Conservation (phyloP, 2,113 vertebrate genomes). For the Anarhynchus alexandrinus region DNA sequence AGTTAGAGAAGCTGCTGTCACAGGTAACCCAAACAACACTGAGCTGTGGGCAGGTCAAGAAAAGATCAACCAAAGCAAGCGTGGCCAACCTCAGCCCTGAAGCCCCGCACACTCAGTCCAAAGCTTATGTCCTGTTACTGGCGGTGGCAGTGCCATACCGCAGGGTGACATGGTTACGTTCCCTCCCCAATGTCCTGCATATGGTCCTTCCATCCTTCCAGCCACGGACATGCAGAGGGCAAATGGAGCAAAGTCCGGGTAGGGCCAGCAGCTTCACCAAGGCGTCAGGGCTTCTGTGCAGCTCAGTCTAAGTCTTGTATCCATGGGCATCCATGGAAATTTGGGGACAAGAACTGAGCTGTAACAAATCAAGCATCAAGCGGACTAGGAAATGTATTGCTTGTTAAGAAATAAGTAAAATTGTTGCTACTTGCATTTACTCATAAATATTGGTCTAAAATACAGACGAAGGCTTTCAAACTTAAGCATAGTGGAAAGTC, state of each 20-base stretch:
- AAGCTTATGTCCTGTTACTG: not conserved
- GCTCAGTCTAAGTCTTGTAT: not conserved
- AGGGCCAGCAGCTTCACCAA: not conserved
- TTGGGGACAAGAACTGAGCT: not conserved
- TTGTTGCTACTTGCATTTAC: not conserved
- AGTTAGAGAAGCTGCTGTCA: too few relatives aligned
- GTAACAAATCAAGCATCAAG: not conserved
- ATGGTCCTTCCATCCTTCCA: not conserved
- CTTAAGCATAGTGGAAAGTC: not conserved
- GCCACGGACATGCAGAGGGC: accelerated
- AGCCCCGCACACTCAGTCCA: not conserved
- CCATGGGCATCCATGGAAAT: not conserved
- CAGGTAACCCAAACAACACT: not conserved
- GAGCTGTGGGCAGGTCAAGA: not conserved
- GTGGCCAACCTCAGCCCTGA: not conserved
- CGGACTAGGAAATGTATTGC: accelerated
- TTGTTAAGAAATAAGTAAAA: not conserved
- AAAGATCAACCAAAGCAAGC: not conserved
- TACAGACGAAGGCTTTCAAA: not conserved
- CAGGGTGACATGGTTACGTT: accelerated
- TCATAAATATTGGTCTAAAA: not conserved
- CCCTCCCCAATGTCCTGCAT: not conserved
- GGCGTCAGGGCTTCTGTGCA: not conserved
- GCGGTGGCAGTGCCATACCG: not conserved
- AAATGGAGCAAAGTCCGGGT: not conserved